Percentiles rank a stretch among this genome's conserved stretches.
phyloP scores from a whole-genome alignment of 2,113 vertebrate species.

The Echinops telfairi region DNA sequence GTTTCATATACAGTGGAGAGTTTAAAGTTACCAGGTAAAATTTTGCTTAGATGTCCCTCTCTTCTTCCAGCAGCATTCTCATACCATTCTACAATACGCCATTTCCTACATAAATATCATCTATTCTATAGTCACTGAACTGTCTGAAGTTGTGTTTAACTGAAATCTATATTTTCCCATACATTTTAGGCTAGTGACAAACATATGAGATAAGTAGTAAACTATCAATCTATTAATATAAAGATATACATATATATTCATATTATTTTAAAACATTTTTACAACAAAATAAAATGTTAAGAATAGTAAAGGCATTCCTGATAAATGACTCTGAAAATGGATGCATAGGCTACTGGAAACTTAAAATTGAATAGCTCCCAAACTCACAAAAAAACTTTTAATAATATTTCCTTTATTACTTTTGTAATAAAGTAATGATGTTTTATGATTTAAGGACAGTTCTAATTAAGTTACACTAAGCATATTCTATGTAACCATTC shows the following conservation, averaged over 20 bases:
- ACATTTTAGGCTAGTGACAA: too few species aligned
- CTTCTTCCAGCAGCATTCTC: not conserved
- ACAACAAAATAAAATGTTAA: too few species aligned
- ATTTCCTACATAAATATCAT: too few species aligned
- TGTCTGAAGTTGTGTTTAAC: too few species aligned
- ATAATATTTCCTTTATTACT: not conserved
- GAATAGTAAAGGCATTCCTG: not conserved
- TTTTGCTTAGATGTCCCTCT: not conserved
- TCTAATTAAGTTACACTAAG: not conserved
- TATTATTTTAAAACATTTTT: too few species aligned
- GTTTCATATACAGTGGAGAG: not conserved
- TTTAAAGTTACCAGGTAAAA: not conserved
- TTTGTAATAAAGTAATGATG: slow-evolving; percentile 18
- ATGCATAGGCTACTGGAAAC: not conserved
- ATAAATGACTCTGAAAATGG: not conserved
- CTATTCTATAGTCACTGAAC: too few species aligned
- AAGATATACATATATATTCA: too few species aligned
- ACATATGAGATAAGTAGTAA: too few species aligned
- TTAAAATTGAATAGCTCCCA: not conserved
- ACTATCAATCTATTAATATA: too few species aligned
- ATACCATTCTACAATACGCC: not conserved
- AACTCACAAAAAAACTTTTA: not conserved
- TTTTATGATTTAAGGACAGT: not conserved
- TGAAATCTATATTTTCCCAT: too few species aligned
- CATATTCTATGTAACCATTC: not conserved